Percentiles rank a stretch among this genome's conserved stretches.
phyloP scores from a whole-genome alignment of 2,113 vertebrate genomes.

The Bothrops jararaca region DNA sequence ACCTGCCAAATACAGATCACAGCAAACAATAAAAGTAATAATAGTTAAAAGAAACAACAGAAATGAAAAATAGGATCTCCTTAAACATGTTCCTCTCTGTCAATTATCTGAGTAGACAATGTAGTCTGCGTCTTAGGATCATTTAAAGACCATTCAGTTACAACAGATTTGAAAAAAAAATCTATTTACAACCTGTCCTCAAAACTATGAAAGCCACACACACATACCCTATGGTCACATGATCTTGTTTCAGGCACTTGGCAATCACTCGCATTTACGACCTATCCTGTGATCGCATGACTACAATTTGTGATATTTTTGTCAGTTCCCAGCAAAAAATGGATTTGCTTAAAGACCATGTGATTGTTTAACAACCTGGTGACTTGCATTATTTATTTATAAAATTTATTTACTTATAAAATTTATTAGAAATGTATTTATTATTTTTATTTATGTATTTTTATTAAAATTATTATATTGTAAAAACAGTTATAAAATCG shows the following conservation, averaged over 20 bases:
- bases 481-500: not conserved
- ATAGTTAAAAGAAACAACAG: not conserved
- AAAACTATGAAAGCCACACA: not conserved
- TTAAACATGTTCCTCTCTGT: not conserved
- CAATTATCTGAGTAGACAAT: not conserved
- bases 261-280: not conserved
- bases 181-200: not conserved
- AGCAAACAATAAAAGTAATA: not conserved
- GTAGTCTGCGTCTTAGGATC: not conserved
- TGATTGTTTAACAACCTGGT: not conserved
- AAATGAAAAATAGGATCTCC: not conserved
- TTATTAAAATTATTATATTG: not conserved
- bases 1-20: slow-evolving; percentile 68
- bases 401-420: not conserved
- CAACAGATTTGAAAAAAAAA: not conserved
- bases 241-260: too few relatives aligned
- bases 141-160: not conserved
- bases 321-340: not conserved
- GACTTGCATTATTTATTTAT: not conserved
- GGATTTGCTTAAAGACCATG: not conserved
- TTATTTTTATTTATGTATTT: not conserved
- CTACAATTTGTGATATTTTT: not conserved
- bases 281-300: not conserved
- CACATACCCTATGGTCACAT: not conserved
- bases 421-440: not conserved